phyloP scores from a whole-genome alignment of 2,113 vertebrate genomes.

The Elaphurus davidianus region DNA sequence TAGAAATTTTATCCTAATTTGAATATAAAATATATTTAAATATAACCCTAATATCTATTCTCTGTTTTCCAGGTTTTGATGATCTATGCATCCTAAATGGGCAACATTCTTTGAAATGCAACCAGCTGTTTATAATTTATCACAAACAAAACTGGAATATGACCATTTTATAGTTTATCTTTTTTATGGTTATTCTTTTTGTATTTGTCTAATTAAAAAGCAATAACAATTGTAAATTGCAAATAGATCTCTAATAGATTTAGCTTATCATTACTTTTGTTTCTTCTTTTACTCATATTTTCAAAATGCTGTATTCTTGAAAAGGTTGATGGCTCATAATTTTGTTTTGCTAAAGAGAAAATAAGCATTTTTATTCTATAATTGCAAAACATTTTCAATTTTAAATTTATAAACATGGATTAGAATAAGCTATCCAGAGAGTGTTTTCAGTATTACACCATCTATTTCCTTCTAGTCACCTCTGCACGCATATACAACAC shows the following conservation, averaged over 20 bases:
- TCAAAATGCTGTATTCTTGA: constrained; percentile 19
- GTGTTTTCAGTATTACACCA: background rate
- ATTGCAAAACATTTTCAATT: background rate
- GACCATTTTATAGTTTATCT: background rate
- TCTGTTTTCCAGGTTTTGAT: constrained; percentile 4
- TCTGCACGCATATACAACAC: background rate
- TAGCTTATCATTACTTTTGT: background rate
- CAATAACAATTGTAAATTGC: background rate
- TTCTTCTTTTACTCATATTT: background rate
- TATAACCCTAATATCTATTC: background rate
- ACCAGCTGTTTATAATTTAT: background rate
- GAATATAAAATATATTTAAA: background rate
- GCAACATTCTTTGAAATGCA: background rate
- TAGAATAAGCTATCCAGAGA: background rate
- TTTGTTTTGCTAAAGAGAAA: constrained; percentile 23
- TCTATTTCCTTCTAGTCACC: background rate
- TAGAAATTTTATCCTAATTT: background rate
- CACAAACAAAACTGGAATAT: background rate
- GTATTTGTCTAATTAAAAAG: background rate
- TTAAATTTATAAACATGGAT: background rate
- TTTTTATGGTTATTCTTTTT: background rate
- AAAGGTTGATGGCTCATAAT: background rate
- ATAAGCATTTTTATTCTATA: background rate
- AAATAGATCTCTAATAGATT: background rate
- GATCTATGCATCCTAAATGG: background rate